Evolutionary conservation across 2,797 vertebrate genomes (phyloP).

Genomic region (Megalops cyprinoides): DNA sequence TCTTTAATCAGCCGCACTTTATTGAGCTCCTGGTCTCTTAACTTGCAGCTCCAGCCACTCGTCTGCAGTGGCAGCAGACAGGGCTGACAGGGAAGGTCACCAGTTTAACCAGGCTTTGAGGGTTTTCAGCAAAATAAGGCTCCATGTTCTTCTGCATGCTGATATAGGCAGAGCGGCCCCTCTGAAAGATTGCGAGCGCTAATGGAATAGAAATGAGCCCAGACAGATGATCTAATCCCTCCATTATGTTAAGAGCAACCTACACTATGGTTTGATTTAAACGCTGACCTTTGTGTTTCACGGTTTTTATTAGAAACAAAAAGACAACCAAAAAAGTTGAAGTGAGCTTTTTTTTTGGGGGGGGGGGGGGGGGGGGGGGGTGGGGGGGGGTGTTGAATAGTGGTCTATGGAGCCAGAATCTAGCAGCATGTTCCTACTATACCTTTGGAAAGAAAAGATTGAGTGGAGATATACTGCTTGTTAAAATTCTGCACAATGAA

Average conservation of each 20-base stretch:
- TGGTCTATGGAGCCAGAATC: background rate
- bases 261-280: slow-evolving; percentile 5
- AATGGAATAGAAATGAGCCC: slow-evolving; percentile 28
- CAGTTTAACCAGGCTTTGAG: slow-evolving; percentile 70
- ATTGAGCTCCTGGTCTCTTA: slow-evolving; percentile 69
- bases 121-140: slow-evolving; percentile 58
- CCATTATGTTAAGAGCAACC: slow-evolving; percentile 24
- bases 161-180: background rate
- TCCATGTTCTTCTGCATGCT: background rate
- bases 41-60: slow-evolving; percentile 69
- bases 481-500: slow-evolving; percentile 10
- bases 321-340: slow-evolving; percentile 60
- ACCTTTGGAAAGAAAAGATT: background rate
- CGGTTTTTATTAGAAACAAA: slow-evolving; percentile 59
- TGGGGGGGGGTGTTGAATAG: background rate
- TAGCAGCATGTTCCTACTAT: background rate
- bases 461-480: background rate
- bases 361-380: slow-evolving; percentile 20
- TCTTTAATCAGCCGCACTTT: slow-evolving; percentile 76
- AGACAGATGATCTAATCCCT: slow-evolving; percentile 27
- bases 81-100: slow-evolving; percentile 75
- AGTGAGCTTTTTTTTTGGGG: slow-evolving; percentile 10
- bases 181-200: slow-evolving; percentile 4
- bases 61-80: slow-evolving; percentile 54
- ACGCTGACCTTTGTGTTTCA: slow-evolving; percentile 14